A percentile compares a stretch with the other conserved stretches of the same genome.
Evolutionary conservation across 1,140 invertebrate species (phyloP).

Genomic region (Caenorhabditis elegans): DNA sequence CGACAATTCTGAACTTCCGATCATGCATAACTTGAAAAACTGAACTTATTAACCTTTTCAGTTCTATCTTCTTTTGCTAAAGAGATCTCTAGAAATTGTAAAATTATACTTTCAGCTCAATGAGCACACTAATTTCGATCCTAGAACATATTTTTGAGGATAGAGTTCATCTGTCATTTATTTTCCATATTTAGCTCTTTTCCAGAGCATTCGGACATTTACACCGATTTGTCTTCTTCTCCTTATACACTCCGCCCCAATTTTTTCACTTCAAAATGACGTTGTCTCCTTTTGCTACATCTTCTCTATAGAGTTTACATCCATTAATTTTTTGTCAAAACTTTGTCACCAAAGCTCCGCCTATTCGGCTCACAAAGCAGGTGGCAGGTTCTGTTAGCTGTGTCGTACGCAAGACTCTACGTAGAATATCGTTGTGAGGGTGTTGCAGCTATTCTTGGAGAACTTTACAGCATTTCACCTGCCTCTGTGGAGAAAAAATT

Average conservation of each 20-base stretch:
- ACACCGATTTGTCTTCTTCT: neutral
- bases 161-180: neutral
- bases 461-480: neutral
- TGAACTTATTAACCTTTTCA: too few species aligned
- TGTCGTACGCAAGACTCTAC: neutral
- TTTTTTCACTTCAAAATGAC: neutral
- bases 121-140: neutral
- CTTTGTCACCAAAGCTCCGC: too few species aligned
- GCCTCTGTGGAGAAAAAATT: neutral
- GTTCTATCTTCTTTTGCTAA: too few species aligned
- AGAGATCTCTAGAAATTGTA: too few species aligned
- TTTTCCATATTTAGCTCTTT: neutral
- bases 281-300: neutral
- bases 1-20: too few species aligned
- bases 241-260: neutral
- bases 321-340: neutral
- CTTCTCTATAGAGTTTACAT: neutral
- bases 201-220: neutral
- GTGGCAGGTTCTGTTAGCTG: neutral
- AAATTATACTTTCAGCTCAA: neutral
- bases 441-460: neutral
- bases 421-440: neutral
- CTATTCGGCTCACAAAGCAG: neutral
- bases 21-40: too few species aligned
- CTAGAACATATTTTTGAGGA: too few species aligned